phyloP scores from a whole-genome alignment of 2,888 invertebrate genomes.

The Pseudanteris insignis region DNA sequence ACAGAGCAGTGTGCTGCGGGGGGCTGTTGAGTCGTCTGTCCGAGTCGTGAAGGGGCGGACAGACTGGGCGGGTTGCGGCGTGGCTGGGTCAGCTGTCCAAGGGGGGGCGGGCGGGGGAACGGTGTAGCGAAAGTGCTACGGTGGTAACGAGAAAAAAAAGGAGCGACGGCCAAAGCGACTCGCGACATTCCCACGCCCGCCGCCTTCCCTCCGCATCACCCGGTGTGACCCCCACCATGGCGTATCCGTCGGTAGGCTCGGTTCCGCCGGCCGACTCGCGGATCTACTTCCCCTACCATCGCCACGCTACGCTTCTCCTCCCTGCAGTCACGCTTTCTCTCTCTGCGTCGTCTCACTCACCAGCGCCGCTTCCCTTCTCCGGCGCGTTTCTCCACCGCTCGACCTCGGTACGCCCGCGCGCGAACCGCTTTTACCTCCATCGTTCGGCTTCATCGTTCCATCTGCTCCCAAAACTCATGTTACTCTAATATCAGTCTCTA shows the following conservation, averaged over 20 bases:
- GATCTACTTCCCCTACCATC: conserved; percentile 26
- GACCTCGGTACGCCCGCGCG: conserved; percentile 40
- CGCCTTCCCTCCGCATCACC: conserved; percentile 14
- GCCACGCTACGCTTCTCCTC: neutral
- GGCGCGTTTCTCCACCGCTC: conserved; percentile 3
- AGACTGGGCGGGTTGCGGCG: too few species aligned
- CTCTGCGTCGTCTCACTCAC: neutral
- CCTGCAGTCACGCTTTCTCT: neutral
- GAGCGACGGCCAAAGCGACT: conserved; percentile 36
- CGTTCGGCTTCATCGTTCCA: conserved; percentile 26
- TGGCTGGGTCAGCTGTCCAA: too few species aligned
- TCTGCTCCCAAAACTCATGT: conserved; percentile 39
- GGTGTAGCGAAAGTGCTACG: too few species aligned
- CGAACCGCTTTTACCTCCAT: conserved; percentile 43
- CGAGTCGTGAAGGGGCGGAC: too few species aligned
- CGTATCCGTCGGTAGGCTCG: conserved; percentile 36
- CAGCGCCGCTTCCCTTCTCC: conserved; percentile 7
- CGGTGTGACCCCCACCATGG: neutral
- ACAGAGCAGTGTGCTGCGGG: too few species aligned
- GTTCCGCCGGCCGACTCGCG: conserved; percentile 31
- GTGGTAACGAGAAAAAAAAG: conserved; percentile 39
- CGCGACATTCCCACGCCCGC: conserved; percentile 41
- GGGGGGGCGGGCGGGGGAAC: too few species aligned
- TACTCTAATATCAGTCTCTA: conserved; percentile 43
- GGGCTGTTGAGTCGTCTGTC: too few species aligned